Evolutionary conservation across 2,113 vertebrate genomes (phyloP), one percentile per base, ranked within the genome.

Genomic region (Raja brachyura): DNA sequence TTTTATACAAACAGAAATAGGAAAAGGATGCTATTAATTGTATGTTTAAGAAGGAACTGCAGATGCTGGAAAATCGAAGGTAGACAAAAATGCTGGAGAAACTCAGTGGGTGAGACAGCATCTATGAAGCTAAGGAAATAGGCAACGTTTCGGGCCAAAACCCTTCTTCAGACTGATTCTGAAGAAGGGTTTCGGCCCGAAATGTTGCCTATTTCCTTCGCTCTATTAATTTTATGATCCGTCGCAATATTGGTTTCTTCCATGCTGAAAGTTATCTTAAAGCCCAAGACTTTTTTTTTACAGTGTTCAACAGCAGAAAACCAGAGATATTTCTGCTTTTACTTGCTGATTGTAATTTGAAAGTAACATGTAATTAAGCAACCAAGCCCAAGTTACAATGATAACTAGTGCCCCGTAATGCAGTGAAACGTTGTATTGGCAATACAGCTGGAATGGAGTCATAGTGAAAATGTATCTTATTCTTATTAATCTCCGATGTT

Each of bases 211-310:
- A n/a, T n/a, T n/a, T n/a, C n/a, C n/a, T n/a, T n/a, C n/a, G n/a
- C n/a, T n/a, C n/a, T 90, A 86, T 56, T 86, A 20, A 33, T 39
- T 68, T 90, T 90, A 33, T 68, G 86, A 90, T 16, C 4, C 0
- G 86, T 90, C 31, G 68, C 68, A 56, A 61, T n/a, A 54, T n/a
- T n/a, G n/a, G n/a, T n/a, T n/a, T n/a, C n/a, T 86, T 59, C 83
- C n/a, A 28, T 86, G 25, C 54, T 61, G 9, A n/a, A n/a, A n/a
- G n/a, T n/a, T n/a, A n/a, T n/a, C n/a, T n/a, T n/a, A 86, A n/a
- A 61, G 83, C 59, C 81, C 48, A 83, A 83, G 79, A 28, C 10
- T n/a, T 56, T 13, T 20, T 79, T 48, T 48, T 48, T 0, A 79
- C 18, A 31, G 14, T 16, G 14, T 79, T 79, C 11, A 79, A 48